A percentile compares a stretch with the other conserved stretches of the same genome.
Evolutionary conservation across 2,113 vertebrate species (phyloP).

Genomic region (Colossoma macropomum): DNA sequence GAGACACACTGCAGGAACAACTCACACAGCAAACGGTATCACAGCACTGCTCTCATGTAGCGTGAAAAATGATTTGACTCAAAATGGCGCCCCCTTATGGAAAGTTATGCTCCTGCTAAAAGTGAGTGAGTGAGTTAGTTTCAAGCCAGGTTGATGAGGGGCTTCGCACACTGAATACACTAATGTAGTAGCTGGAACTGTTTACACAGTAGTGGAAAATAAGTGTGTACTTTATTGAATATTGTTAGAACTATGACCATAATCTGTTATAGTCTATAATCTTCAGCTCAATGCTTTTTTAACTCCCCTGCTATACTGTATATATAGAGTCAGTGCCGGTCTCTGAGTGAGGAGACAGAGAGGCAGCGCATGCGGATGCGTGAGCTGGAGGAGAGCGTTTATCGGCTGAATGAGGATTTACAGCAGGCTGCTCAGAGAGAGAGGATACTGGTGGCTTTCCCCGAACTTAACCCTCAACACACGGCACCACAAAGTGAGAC

Average conservation of each 20-base stretch:
- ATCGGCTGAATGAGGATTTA: slow-evolving; percentile 68
- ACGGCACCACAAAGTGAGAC: slow-evolving; percentile 82
- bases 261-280: background rate
- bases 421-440: slow-evolving; percentile 78
- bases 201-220: background rate
- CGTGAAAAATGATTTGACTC: too few relatives aligned
- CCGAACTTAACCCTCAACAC: slow-evolving; percentile 78
- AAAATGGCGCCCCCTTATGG: too few relatives aligned
- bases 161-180: background rate
- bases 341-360: slow-evolving; percentile 78
- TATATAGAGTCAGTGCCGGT: slow-evolving; percentile 73
- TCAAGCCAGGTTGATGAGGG: too few relatives aligned
- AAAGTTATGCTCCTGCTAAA: too few relatives aligned
- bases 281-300: background rate
- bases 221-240: background rate
- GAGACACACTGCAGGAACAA: slow-evolving; percentile 67
- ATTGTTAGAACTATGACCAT: background rate
- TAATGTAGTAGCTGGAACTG: too few relatives aligned
- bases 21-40: slow-evolving; percentile 81
- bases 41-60: background rate
- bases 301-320: background rate
- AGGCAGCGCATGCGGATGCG: slow-evolving; percentile 66
- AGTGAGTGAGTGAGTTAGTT: too few relatives aligned
- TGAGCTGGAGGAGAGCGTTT: slow-evolving; percentile 67
- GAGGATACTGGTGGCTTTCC: slow-evolving; percentile 87